Base-by-base conservation (phyloP, 2,797 vertebrate genomes). In the Sebastiscus albofasciatus region DNA sequence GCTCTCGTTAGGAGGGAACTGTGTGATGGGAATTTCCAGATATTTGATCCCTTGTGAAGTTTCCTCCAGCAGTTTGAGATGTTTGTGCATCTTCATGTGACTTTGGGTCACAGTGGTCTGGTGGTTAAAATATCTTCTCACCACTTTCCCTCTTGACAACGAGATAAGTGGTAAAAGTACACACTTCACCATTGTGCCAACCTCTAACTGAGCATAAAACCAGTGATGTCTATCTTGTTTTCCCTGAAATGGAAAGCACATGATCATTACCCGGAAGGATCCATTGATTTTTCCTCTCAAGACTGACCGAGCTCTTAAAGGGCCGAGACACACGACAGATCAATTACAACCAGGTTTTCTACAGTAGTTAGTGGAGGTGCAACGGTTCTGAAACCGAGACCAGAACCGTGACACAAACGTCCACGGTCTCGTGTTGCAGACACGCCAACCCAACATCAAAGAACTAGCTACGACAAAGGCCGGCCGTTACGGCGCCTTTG, bases 171-270 rank as follows among this genome's bases (percentile, higher is more conserved):
- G 14, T 26, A 22, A 52, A 76, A 34, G 11, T 2, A 36, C 56
- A 56, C 62, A 14, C 18, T 13, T 54, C 26, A 3, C 5, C 29
- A 12, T 34, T 52, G 54, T 39, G 13, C 24, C 4, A 1, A 2
- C 1, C 1, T 4, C 3, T 67, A 34, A 72, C n/a, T 8, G 26
- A 20, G 31, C 67, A 3, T 67, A 46, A 22, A 29, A 64, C 13
- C 55, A 46, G 18, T 3, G 7, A 72, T 34, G 18, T 14, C 16
- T n/a, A 16, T 62, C 24, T 68, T 46, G 27, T 55, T 42, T 67
- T 76, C 27, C 16, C 14, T 79, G 67, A 79, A 87, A 68, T 54
- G 54, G 27, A 67, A 70, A 56, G 68, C 60, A 49, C 77, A 77
- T 62, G 77, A 75, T 67, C 20, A 6, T 31, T 33, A 2, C 46